A percentile compares a stretch with the other conserved stretches of the same genome.
These are phyloP conservation scores for Sinhomidia bicolor DNA, from an alignment of 2,888 invertebrate genomes.

Conservation along the genomic window DNA sequence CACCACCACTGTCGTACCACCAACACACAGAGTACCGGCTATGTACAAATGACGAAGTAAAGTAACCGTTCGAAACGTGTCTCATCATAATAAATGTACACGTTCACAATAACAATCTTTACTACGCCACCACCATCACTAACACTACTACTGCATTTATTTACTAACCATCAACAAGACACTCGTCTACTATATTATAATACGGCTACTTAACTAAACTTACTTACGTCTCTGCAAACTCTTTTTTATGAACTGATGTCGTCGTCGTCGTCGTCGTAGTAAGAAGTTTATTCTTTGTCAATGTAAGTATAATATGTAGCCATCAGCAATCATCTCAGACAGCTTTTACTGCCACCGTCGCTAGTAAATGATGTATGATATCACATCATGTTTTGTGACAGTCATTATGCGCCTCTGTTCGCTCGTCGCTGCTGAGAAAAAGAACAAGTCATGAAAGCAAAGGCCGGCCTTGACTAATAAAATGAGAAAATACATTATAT, in stretches of 20 bases:
- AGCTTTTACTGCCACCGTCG: slow-evolving; percentile 47
- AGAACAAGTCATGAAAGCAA: slow-evolving; percentile 46
- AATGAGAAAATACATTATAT: background rate
- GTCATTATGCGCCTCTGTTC: slow-evolving; percentile 60
- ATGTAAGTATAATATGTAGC: slow-evolving; percentile 7
- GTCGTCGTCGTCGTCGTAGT: background rate
- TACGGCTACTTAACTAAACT: background rate
- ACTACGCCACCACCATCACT: too few relatives aligned
- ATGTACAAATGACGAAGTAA: too few relatives aligned
- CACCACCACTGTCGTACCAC: background rate
- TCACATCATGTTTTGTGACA: slow-evolving; percentile 61
- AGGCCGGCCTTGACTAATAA: slow-evolving; percentile 52
- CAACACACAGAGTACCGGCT: too few relatives aligned
- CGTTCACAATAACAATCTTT: slow-evolving; percentile 18
- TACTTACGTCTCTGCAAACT: background rate
- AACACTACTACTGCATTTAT: background rate
- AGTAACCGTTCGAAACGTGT: slow-evolving; percentile 60
- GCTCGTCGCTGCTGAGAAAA: too few relatives aligned
- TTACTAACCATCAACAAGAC: slow-evolving; percentile 38
- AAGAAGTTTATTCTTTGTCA: background rate
- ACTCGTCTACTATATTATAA: background rate
- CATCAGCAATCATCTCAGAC: slow-evolving; percentile 43
- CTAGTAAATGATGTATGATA: slow-evolving; percentile 66
- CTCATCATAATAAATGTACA: slow-evolving; percentile 56
- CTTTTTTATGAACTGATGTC: slow-evolving; percentile 6